phyloP scores from a whole-genome alignment of 2,888 invertebrate species.

The Tenthredo amoena region DNA sequence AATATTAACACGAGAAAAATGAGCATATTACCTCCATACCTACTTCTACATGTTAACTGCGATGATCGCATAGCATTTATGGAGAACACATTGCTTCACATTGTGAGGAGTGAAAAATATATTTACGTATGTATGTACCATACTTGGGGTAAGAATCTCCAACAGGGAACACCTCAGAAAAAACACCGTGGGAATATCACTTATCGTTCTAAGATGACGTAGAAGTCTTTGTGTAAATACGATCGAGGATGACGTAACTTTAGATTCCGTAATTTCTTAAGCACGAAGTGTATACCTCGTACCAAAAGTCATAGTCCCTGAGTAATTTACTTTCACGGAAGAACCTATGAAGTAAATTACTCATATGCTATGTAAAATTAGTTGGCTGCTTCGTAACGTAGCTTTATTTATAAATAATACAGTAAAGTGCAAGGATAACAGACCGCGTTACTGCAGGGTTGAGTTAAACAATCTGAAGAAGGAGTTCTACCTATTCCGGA shows the following conservation, averaged over 20 bases:
- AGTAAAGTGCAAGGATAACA: too few relatives aligned
- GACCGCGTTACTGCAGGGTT: too few relatives aligned
- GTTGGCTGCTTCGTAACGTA: too few relatives aligned
- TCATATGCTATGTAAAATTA: background rate
- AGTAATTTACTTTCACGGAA: too few relatives aligned
- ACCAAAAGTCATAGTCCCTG: background rate
- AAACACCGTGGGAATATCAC: constrained; percentile 8
- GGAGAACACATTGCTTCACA: background rate
- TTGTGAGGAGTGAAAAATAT: background rate
- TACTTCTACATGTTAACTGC: background rate
- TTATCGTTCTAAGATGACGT: background rate
- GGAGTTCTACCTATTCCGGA: too few relatives aligned
- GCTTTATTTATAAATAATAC: too few relatives aligned
- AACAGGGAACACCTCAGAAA: background rate
- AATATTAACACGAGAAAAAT: background rate
- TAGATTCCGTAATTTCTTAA: constrained; percentile 7
- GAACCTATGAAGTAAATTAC: background rate
- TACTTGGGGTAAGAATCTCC: background rate
- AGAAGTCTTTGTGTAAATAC: constrained; percentile 14
- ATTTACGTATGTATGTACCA: background rate
- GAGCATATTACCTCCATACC: background rate
- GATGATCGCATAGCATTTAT: background rate
- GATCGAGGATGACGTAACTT: constrained; percentile 1
- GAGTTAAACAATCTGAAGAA: too few relatives aligned
- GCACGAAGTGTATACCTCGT: background rate